phyloP scores from a whole-genome alignment of 2,113 vertebrate genomes.

The Struthio camelus region DNA sequence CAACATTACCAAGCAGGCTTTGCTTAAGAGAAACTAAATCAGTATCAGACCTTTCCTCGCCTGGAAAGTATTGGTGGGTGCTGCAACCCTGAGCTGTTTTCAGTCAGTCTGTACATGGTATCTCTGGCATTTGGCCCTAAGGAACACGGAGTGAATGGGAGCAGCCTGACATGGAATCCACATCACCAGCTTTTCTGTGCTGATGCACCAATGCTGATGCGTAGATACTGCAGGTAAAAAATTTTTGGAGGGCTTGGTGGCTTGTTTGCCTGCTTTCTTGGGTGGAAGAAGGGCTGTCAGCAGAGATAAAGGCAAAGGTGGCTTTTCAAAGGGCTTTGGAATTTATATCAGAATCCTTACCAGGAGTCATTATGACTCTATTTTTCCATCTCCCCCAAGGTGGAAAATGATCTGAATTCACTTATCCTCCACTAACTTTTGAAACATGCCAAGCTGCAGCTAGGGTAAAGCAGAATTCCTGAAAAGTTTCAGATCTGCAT shows the following conservation, averaged over 20 bases:
- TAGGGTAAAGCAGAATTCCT: neutral
- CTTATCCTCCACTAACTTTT: neutral
- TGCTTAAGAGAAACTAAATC: neutral
- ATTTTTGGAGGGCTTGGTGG: neutral
- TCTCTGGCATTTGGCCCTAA: neutral
- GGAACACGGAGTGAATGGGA: neutral
- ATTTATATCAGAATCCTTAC: neutral
- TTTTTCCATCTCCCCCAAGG: neutral
- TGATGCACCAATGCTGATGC: neutral
- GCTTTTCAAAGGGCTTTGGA: neutral
- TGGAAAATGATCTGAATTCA: neutral
- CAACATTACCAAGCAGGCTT: neutral
- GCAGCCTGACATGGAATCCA: neutral
- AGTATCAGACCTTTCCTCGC: neutral
- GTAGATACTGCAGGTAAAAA: neutral
- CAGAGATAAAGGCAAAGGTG: neutral
- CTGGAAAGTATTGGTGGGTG: neutral
- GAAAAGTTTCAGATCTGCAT: neutral
- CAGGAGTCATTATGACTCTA: neutral
- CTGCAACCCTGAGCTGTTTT: neutral
- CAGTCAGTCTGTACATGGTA: neutral
- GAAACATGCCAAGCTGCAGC: neutral
- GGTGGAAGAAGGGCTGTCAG: neutral
- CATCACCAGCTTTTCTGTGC: neutral
- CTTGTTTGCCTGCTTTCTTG: neutral